Percentiles rank a stretch among this genome's conserved stretches.
Evolutionary conservation across 2,888 invertebrate species (phyloP).

Genomic region (Thelaira solivaga): DNA sequence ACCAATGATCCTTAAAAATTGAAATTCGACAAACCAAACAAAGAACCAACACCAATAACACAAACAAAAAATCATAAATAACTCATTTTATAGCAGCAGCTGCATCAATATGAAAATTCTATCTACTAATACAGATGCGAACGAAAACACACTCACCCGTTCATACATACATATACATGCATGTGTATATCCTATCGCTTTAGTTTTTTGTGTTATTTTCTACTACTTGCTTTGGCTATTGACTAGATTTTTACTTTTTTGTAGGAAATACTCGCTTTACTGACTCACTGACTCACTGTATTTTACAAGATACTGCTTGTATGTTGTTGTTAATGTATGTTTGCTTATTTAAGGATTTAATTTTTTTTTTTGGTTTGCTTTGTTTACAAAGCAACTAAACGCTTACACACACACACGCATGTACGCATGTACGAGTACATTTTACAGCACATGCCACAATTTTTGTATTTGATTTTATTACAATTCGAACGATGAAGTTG

Average conservation of each 20-base stretch:
- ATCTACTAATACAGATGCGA: too few relatives aligned
- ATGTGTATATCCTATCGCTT: conserved; percentile 11
- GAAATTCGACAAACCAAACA: conserved; percentile 44
- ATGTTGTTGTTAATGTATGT: not conserved
- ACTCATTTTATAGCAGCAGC: conserved; percentile 61
- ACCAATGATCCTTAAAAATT: conserved; percentile 55
- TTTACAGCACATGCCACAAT: conserved; percentile 60
- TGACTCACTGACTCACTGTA: conserved; percentile 33
- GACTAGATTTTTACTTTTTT: conserved; percentile 21
- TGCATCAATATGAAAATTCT: conserved; percentile 42
- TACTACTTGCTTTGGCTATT: conserved; percentile 1
- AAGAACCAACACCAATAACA: conserved; percentile 8
- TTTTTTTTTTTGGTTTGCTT: conserved; percentile 1
- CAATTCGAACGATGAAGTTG: conserved; percentile 6
- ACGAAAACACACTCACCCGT: too few relatives aligned
- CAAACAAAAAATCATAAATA: conserved; percentile 56
- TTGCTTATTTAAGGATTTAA: conserved; percentile 39
- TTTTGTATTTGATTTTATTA: conserved; percentile 55
- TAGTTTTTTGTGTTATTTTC: not conserved
- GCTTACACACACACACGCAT: not conserved
- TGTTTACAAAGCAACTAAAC: conserved; percentile 10
- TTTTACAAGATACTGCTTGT: not conserved
- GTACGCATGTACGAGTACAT: too few relatives aligned
- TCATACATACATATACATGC: not conserved
- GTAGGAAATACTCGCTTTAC: not conserved